Evolutionary conservation across 2,113 vertebrate genomes (phyloP).

Genomic region (Symphodus melops): DNA sequence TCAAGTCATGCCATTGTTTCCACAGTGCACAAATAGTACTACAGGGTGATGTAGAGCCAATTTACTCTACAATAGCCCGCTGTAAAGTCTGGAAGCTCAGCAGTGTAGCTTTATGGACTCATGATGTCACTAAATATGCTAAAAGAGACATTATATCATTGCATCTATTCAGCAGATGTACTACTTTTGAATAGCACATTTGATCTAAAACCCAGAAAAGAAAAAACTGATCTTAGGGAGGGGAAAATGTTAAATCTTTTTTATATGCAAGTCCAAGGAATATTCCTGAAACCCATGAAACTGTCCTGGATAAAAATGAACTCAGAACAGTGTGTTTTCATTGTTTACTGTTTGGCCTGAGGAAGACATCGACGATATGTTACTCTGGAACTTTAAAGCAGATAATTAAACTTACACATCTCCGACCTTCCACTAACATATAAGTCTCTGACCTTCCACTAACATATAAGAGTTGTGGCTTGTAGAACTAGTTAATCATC

Average conservation of each 20-base stretch:
- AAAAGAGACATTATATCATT: not conserved
- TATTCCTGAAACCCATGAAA: not conserved
- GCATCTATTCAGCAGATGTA: constrained; percentile 1
- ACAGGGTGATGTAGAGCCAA: constrained; percentile 10
- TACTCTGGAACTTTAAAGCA: constrained; percentile 3
- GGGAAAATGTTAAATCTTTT: not conserved
- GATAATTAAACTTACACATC: constrained; percentile 5
- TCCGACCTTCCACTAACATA: constrained; percentile 30
- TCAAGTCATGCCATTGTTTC: constrained; percentile 14
- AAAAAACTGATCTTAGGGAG: not conserved
- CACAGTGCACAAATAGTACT: constrained; percentile 19
- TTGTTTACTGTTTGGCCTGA: not conserved
- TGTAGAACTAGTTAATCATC: constrained; percentile 7
- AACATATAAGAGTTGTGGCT: not conserved
- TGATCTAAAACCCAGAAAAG: not conserved
- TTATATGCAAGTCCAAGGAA: not conserved
- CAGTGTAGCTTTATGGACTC: constrained; percentile 16
- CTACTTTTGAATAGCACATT: not conserved
- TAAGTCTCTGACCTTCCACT: constrained; percentile 32
- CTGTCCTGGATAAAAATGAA: not conserved
- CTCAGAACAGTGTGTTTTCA: not conserved
- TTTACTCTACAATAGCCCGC: constrained; percentile 17
- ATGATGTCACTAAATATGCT: not conserved
- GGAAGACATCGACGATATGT: not conserved
- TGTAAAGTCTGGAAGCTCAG: constrained; percentile 2